Base-by-base conservation (phyloP, 2,888 invertebrate genomes). In the Drosophila tanythrix region DNA sequence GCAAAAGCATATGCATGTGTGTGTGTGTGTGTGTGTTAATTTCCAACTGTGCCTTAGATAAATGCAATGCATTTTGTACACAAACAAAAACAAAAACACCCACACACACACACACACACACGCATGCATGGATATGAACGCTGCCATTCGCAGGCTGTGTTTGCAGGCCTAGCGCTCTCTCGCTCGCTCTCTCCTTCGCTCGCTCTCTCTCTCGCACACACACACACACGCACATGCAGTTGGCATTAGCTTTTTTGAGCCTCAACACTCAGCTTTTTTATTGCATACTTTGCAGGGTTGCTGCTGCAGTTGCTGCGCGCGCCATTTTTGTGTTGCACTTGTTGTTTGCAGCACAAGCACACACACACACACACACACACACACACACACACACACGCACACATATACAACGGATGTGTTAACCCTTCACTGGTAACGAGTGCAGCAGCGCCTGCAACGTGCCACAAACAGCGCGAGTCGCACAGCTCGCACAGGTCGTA, bases 281-380 rank as follows among this genome's bases (percentile, higher is more conserved):
- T 74, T 84, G 86, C 84, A 88, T 79, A 79, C 78, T 77, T 77
- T 65, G 55, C 75, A 82, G 84, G 82, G 89, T 82, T 74, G 88
- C 74, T 70, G 79, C 63, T 59, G 58, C 60, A 50, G 59, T 83
- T 83, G 76, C 78, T 85, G 88, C 86, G 88, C 86, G 82, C 89
- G 89, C 86, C 90, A 85, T 81, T 89, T 87, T 83, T 62, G 79
- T 81, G 56, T 79, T 76, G 76, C 81, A 81, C 82, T 81, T 80
- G 79, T 81, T 79, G 74, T 81, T 25, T 27, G 64, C 60, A 56
- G 18, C 63, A 4, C 36, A 46, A 27, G 48, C 25, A 50, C 15
- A 38, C 46, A 48, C 50, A 25, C 10, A 52, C 13, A 40, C 7
- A 38, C 1, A 3, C 1, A 21, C 3, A 43, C 8, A 43, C 6